Percentiles rank a stretch among this genome's conserved stretches.
phyloP scores from a whole-genome alignment of 92 coral and sea anemone genomes.

The Bergia puertoricense region DNA sequence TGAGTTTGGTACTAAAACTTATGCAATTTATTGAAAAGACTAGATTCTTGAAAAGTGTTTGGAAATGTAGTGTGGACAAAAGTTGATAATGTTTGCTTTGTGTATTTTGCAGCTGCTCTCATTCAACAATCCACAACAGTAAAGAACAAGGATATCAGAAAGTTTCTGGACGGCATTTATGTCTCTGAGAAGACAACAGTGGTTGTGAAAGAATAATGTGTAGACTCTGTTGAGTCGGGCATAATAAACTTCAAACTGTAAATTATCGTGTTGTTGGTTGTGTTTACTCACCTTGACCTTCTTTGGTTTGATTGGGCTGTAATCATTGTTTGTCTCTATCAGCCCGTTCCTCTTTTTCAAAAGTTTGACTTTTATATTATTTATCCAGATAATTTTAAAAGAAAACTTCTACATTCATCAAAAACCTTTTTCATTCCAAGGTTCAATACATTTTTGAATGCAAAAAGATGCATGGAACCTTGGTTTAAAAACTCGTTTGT shows the following conservation, averaged over 20 bases:
- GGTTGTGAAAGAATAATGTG: conserved; percentile 57
- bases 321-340: no score
- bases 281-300: not conserved
- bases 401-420: no score
- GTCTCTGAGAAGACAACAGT: conserved; percentile 98
- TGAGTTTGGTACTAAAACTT: no score
- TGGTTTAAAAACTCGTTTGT: no score
- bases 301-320: not conserved
- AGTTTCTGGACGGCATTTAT: conserved; percentile 97
- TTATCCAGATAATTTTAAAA: no score
- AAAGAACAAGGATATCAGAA: conserved; percentile 96
- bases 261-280: not conserved
- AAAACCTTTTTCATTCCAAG: no score
- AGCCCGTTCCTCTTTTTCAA: no score
- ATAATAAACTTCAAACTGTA: conserved; percentile 33
- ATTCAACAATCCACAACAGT: conserved; percentile 91
- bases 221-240: not conserved
- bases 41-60: not conserved
- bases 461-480: no score
- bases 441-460: no score
- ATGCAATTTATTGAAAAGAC: no score
- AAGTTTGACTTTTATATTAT: no score
- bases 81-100: not conserved
- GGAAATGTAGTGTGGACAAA: not conserved
- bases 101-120: conserved; percentile 79